Evolutionary conservation across 2,113 vertebrate genomes (phyloP), one percentile per base, ranked within the genome.

Genomic region (Ophiodon elongatus): DNA sequence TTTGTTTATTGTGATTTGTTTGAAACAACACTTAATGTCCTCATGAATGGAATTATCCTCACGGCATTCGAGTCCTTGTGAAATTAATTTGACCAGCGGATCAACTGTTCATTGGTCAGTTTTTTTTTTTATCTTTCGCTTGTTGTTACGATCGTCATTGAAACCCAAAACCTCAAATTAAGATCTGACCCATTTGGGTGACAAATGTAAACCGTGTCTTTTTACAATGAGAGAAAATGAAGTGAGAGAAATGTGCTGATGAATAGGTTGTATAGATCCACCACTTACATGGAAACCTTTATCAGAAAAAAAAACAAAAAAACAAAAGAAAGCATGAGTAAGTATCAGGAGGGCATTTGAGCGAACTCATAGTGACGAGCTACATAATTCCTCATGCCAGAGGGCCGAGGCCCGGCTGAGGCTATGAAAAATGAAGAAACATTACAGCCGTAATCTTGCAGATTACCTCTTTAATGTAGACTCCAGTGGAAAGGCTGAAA

Each of bases 401-500:
- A 35, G 25, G 41, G 8, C 41, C 17, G 13, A 33, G n/a, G 76
- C 33, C 29, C 45, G 70, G 50, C 75, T 74, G 59, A 15, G 59
- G 62, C 29, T 31, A 33, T 69, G 57, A 52, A 52, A 88, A 69
- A 85, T 35, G 8, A 76, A 68, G 72, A 56, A 52, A 73, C 25
- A 71, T 71, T 45, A 60, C 10, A 14, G 66, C 19, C 7, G 21
- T 72, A 45, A 78, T 80, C 50, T 63, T 63, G 54, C 56, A 87
- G 41, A 78, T 78, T 41, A 60, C 23, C 45, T 45, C 50, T 77
- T 69, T 56, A 82, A 85, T 68, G 52, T 50, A 8, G 29, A 59
- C 57, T 62, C 56, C 10, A 19, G 56, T 69, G 19, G 45, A 59
- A 67, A 45, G 33, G 80, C 72, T 76, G 50, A 23, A 84, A 80